Percentiles rank a stretch among this genome's conserved stretches.
phyloP scores from a whole-genome alignment of 2,888 invertebrate species.

The Arctia plantaginis region DNA sequence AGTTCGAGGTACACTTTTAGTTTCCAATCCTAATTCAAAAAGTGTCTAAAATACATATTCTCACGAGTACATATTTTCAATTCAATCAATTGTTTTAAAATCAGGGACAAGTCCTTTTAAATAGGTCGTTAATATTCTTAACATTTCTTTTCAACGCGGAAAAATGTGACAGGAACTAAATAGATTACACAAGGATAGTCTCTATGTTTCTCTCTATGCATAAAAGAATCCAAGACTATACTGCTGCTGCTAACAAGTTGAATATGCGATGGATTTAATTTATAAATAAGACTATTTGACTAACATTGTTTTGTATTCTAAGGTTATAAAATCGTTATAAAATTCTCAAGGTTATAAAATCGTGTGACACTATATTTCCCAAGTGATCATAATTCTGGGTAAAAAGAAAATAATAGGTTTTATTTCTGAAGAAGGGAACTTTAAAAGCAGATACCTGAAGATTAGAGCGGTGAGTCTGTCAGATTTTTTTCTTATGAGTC shows the following conservation, averaged over 20 bases:
- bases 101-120: conserved; percentile 3
- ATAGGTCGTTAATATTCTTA: conserved; percentile 1
- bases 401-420: too few relatives aligned
- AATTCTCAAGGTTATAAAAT: too few relatives aligned
- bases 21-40: background rate
- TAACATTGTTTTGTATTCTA: background rate
- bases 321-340: too few relatives aligned
- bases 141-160: background rate
- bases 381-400: too few relatives aligned
- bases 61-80: too few relatives aligned
- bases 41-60: background rate
- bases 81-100: conserved; percentile 4
- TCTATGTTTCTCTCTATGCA: background rate
- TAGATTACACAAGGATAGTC: background rate
- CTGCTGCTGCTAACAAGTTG: background rate
- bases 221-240: background rate
- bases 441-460: too few relatives aligned
- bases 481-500: background rate
- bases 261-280: background rate
- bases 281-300: background rate
- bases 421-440: too few relatives aligned
- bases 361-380: too few relatives aligned
- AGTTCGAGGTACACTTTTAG: background rate
- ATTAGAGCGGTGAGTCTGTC: too few relatives aligned
- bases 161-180: background rate